Base-by-base conservation (phyloP, 2,797 vertebrate genomes). In the Acanthiza pusilla region DNA sequence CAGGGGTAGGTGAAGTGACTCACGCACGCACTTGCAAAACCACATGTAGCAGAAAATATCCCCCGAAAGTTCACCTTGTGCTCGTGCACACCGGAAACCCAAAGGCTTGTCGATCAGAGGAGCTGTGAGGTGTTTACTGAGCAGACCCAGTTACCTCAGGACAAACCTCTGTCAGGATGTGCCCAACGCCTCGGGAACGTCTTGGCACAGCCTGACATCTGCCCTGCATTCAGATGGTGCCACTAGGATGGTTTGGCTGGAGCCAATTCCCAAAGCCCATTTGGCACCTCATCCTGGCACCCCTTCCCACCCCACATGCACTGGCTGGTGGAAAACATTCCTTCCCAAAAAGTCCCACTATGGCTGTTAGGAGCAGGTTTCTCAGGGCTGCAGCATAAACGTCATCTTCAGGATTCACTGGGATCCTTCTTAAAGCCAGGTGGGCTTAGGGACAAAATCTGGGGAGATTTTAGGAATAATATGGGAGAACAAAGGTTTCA, bases 11-110 rank as follows among this genome's bases (percentile, higher is more conserved):
- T 76, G 77, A 94, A 74, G 85, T 96, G 94, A 96, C 92, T 95
- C 88, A 93, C 27, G 1, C 85, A 74, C 8, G 1, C 0, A 29
- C 48, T 84, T 70, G 79, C 76, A 88, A 81, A 89, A 77, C 93
- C 12, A 1, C 42, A 7, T 1, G 30, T 30, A 82, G 88, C 94
- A 96, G 94, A 96, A 95, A 96, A 96, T 97, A 96, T 63, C 91
- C 91, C 91, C 94, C 1, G 80, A 96, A 97, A 96, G 95, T 96
- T 94, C 94, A 95, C 77, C 76, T 60, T 96, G 95, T 94, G 73
- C 92, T 90, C 9, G 7, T 88, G 82, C 6, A 40, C 45, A 68
- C 89, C 88, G 88, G 95, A 96, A 96, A 91, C 92, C 42, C 93
- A 63, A 48, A 72, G 45, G 17, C 70, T 76, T 47, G 70, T 86